These are phyloP conservation scores for Anneissia japonica DNA, from an alignment of 35 echinoderm and acorn worm species.

Conservation along the genomic window DNA sequence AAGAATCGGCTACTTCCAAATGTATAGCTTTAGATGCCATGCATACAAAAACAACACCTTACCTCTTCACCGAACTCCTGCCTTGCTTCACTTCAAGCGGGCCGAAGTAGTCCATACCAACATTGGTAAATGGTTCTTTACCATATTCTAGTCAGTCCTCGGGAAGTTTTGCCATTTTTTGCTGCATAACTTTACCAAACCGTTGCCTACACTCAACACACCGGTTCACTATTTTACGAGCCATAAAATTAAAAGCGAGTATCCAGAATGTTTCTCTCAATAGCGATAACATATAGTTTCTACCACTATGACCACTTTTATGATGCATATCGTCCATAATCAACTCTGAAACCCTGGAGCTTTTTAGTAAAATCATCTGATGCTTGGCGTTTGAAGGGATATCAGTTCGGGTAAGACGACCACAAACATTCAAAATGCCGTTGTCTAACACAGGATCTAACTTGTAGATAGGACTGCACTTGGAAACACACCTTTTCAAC, in stretches of 20 bases:
- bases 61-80: not conserved
- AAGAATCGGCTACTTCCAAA: not conserved
- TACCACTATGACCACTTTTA: conserved; percentile 35
- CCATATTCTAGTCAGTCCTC: not conserved
- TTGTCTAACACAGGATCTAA: not conserved
- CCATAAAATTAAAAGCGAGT: not conserved
- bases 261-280: conserved; percentile 33
- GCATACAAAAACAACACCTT: not conserved
- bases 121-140: not conserved
- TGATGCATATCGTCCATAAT: conserved; percentile 18
- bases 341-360: not conserved
- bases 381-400: not conserved
- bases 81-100: not conserved
- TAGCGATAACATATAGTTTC: not conserved
- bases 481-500: not conserved
- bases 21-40: not conserved
- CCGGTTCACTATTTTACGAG: conserved; percentile 1
- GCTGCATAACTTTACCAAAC: not conserved
- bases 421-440: conserved; percentile 5
- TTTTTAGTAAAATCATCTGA: conserved; percentile 12
- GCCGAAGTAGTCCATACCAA: not conserved
- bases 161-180: not conserved
- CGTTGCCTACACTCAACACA: conserved; percentile 24
- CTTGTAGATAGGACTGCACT: conserved; percentile 4
- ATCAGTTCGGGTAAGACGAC: not conserved